These are phyloP conservation scores for Chaenodraco wilsoni DNA, from an alignment of 2,797 vertebrate genomes.

Conservation along the genomic window DNA sequence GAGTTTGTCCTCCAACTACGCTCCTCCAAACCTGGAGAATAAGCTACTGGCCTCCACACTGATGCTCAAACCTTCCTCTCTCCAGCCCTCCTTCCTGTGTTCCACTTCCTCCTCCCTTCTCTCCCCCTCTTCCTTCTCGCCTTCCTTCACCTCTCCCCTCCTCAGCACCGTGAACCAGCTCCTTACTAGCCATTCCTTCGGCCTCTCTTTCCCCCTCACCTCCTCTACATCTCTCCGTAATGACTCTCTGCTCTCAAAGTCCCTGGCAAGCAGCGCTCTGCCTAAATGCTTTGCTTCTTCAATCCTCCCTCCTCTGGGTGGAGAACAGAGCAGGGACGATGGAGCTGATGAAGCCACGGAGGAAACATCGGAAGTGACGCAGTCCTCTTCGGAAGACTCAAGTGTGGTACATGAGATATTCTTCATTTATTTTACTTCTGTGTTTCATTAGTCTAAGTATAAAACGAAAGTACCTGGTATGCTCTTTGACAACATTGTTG, in stretches of 20 bases:
- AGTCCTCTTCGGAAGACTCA: slow-evolving; percentile 47
- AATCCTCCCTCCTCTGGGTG: slow-evolving; percentile 25
- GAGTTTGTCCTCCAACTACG: slow-evolving; percentile 55
- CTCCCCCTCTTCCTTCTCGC: slow-evolving; percentile 32
- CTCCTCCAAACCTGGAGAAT: slow-evolving; percentile 76
- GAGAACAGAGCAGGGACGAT: background rate
- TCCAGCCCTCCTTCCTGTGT: slow-evolving; percentile 74
- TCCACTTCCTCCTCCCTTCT: slow-evolving; percentile 73
- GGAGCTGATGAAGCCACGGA: slow-evolving; percentile 33
- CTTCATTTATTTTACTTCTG: background rate
- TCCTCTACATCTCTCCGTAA: slow-evolving; percentile 1
- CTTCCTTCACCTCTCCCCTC: slow-evolving; percentile 54
- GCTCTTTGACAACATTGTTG: background rate
- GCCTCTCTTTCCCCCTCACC: slow-evolving; percentile 25
- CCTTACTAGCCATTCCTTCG: slow-evolving; percentile 2
- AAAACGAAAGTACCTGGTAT: background rate
- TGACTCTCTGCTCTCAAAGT: slow-evolving; percentile 28
- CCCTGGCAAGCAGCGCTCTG: slow-evolving; percentile 43
- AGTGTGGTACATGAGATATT: slow-evolving; percentile 60
- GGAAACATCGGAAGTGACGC: slow-evolving; percentile 45
- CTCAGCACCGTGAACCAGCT: slow-evolving; percentile 71
- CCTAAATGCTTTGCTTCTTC: slow-evolving; percentile 29
- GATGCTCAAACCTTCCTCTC: slow-evolving; percentile 44
- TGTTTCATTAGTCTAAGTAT: background rate
- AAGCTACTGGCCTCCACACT: slow-evolving; percentile 63